Base-by-base conservation (phyloP, 2,888 invertebrate species). In the Aphodius sticticus region DNA sequence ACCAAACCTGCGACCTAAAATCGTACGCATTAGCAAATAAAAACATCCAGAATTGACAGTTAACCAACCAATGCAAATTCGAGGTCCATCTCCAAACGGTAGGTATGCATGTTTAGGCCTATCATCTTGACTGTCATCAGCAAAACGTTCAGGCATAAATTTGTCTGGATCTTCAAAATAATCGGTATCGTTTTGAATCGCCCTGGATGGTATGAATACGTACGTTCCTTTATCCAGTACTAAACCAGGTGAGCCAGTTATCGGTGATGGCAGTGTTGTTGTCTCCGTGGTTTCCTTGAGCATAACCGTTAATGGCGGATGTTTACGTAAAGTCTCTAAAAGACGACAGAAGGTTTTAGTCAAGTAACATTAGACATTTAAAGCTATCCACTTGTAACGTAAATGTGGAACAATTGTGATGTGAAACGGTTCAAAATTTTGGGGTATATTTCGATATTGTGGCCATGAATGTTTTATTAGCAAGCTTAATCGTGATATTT, bases 131-230 rank as follows among this genome's bases (percentile, higher is more conserved):
- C 82, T 83, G 77, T 87, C 86, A 0, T 84, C 85, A 1, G 84
- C 82, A 84, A 89, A 89, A 16, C 89, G 83, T 53, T 88, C 88
- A 0, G 90, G 90, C 80, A 87, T 86, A 82, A 88, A 90, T 78
- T 84, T 84, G n/a, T 87, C 84, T 0, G 90, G 90, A 36, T 89
- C 85, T 2, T 87, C 86, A 80, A 86, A 90, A 84, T 87, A 87
- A 70, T 88, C 84, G 2, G 86, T 84, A 82, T 90, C 88, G 36
- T 81, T 84, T 69, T 90, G 90, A 0, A 90, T 76, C 0, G 84
- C 86, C 69, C 81, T 79, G 0, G 86, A 74, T 1, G 89, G 88
- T 6, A 90, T 82, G 3, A 85, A 71, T 0, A 90, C 83, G 0
- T 83, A 69, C 14, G 85, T 86, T 6, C 88, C 90, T 71, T 80